Percentiles rank a stretch among this genome's conserved stretches.
phyloP scores from a whole-genome alignment of 2,113 vertebrate species.

The Pygoscelis antarcticus region DNA sequence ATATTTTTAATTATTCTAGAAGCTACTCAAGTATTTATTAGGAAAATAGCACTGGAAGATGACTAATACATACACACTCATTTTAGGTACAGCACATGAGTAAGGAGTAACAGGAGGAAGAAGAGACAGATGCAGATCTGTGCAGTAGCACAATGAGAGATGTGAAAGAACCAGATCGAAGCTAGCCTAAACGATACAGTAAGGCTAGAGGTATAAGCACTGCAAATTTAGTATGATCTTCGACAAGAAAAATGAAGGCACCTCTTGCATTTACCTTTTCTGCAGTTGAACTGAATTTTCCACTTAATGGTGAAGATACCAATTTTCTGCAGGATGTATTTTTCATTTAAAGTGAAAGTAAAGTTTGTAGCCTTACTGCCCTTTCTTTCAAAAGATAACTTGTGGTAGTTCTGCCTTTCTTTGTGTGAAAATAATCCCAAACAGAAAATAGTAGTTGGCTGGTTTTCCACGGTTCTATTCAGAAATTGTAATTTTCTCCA shows the following conservation, averaged over 20 bases:
- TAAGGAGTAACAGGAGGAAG: neutral
- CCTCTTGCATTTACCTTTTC: neutral
- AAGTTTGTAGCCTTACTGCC: neutral
- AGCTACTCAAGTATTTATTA: neutral
- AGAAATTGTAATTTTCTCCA: constrained; percentile 49
- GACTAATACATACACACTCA: neutral
- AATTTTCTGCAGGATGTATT: neutral
- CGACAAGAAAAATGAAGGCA: neutral
- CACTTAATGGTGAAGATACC: neutral
- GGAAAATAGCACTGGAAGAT: constrained; percentile 21
- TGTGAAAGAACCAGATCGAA: neutral
- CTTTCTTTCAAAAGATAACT: neutral
- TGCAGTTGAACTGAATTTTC: neutral
- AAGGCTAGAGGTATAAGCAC: neutral
- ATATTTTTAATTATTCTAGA: neutral
- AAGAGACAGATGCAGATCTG: neutral
- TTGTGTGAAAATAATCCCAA: constrained; percentile 15
- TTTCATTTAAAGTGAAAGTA: constrained; percentile 4
- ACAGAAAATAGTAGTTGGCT: constrained; percentile 45
- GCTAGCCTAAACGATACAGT: neutral
- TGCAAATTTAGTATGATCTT: neutral
- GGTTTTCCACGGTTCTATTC: constrained; percentile 24
- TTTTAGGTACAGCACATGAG: neutral
- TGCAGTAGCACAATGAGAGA: neutral
- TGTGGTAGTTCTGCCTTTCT: neutral